Base-by-base conservation (phyloP, 2,888 invertebrate species). In the Homarus gammarus region DNA sequence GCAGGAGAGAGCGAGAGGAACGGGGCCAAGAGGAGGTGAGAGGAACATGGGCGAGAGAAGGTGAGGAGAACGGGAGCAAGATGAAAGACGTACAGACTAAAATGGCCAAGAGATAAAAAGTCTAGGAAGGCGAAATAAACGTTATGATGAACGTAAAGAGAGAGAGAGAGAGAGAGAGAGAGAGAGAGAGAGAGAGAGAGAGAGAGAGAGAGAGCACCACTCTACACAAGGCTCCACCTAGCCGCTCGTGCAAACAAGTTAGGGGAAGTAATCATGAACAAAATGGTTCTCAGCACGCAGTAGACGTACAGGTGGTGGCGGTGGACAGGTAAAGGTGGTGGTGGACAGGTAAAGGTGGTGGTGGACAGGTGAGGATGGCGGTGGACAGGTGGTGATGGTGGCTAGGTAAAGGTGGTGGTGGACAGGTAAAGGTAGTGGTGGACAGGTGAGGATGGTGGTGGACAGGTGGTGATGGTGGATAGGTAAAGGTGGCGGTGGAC, bases 91-190 rank as follows among this genome's bases (percentile, higher is more conserved):
- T n/a, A n/a, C n/a, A 68, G 18, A 31, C 31, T 27, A n/a, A 31
- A 18, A 68, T n/a, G 31, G 31, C n/a, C n/a, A n/a, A n/a, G n/a
- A n/a, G n/a, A n/a, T n/a, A n/a, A n/a, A n/a, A n/a, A n/a, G n/a
- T n/a, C n/a, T n/a, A 68, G 18, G 18, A 31, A 68, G 18, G 31
- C 27, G n/a, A 68, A 31, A 68, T 6, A 68, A 18, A n/a, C 27
- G 27, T 38, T 6, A 1, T 38, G 40, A 38, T 15, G 40, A 40
- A 31, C 12, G 31, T 10, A 73, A 33, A 73, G 73, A 73, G 33
- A 73, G 73, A 73, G 73, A 73, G 73, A 73, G 73, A 73, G 75
- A 73, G 73, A 73, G 73, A 73, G 73, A 73, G 73, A 73, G 73
- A 75, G 75, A 75, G 75, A 75, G 75, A 75, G 40, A 75, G 75